phyloP scores from a whole-genome alignment of 2,113 vertebrate genomes.

The Anser brachyrhynchus region DNA sequence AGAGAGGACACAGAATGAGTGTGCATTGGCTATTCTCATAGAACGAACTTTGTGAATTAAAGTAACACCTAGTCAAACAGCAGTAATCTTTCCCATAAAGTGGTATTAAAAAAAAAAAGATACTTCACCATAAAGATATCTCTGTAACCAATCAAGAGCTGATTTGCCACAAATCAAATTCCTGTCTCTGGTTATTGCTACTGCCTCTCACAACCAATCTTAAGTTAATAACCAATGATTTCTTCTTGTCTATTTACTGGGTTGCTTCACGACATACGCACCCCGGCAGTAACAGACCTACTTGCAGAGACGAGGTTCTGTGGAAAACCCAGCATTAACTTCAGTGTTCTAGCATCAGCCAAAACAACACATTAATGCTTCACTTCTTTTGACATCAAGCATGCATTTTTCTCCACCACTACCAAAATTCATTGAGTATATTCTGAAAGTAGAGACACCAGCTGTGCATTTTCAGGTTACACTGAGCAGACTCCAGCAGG shows the following conservation, averaged over 20 bases:
- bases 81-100: not conserved
- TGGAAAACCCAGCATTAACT: not conserved
- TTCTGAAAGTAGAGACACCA: fast-evolving
- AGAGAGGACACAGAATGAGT: not conserved
- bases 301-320: not conserved
- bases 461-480: not conserved
- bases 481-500: not conserved
- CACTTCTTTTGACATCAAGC: not conserved
- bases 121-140: not conserved
- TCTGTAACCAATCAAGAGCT: not conserved
- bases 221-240: constrained; percentile 21
- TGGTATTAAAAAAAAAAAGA: not conserved
- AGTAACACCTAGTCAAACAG: not conserved
- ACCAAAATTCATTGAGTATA: not conserved
- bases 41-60: not conserved
- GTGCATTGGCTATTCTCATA: not conserved
- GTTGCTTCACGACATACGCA: not conserved
- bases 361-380: not conserved
- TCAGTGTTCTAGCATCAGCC: not conserved
- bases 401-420: fast-evolving
- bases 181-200: not conserved
- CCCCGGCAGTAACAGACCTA: not conserved
- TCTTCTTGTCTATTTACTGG: not conserved
- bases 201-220: not conserved
- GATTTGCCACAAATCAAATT: constrained; percentile 5